Evolutionary conservation across 2,888 invertebrate genomes (phyloP).

Genomic region (Amblyjoppa proteus): DNA sequence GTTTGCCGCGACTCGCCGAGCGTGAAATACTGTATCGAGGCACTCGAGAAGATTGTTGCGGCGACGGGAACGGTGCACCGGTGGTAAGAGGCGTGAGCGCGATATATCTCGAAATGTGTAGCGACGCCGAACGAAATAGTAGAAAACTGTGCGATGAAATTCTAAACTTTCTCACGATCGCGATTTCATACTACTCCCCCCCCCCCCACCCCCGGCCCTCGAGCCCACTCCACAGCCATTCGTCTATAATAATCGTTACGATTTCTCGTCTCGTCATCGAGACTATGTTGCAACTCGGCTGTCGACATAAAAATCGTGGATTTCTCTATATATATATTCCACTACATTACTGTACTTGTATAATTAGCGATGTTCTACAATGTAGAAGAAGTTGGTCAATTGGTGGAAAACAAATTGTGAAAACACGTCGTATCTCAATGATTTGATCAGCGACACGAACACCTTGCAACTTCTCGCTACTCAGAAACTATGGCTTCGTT

Average conservation of each 20-base stretch:
- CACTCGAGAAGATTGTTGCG: constrained; percentile 49
- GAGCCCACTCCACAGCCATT: background rate
- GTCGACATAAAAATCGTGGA: background rate
- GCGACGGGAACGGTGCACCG: constrained; percentile 8
- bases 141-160: constrained; percentile 46
- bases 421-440: background rate
- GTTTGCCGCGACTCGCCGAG: constrained; percentile 44
- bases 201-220: background rate
- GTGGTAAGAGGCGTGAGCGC: constrained; percentile 23
- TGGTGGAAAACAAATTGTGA: background rate
- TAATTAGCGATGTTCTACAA: background rate
- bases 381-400: background rate
- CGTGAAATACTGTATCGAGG: constrained; percentile 54
- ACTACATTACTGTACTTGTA: background rate
- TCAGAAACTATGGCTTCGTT: background rate
- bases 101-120: constrained; percentile 58
- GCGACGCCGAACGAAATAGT: constrained; percentile 55
- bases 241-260: constrained; percentile 29
- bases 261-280: background rate
- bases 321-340: background rate
- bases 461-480: background rate
- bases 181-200: constrained; percentile 33
- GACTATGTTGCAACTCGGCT: background rate
- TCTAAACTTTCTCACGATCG: constrained; percentile 67
- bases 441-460: background rate